Percentiles rank a stretch among this genome's conserved stretches.
phyloP scores from a whole-genome alignment of 2,797 vertebrate species.

The Arctocebus calabarensis region DNA sequence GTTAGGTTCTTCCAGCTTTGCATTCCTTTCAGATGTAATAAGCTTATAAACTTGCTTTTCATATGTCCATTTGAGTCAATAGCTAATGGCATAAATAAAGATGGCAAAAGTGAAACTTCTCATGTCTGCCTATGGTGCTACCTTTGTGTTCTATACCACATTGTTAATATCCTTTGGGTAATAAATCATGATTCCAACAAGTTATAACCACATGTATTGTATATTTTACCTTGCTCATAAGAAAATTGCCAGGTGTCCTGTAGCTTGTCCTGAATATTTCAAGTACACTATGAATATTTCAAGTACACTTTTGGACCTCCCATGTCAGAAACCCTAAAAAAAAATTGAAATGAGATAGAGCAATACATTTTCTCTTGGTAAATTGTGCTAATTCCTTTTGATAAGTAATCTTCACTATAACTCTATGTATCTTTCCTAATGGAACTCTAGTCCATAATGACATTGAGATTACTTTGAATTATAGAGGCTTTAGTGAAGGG shows the following conservation, averaged over 20 bases:
- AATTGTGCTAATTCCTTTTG: background rate
- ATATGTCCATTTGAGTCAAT: background rate
- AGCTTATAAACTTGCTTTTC: background rate
- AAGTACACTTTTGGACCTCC: background rate
- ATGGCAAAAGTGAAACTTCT: background rate
- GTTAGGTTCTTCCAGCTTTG: background rate
- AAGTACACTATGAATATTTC: background rate
- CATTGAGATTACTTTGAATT: background rate
- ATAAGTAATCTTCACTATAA: background rate
- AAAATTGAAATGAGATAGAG: background rate
- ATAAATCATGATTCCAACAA: background rate
- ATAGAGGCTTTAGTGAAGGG: background rate
- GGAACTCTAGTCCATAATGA: background rate
- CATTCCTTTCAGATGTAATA: background rate
- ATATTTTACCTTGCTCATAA: background rate
- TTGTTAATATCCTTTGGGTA: background rate
- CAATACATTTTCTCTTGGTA: background rate
- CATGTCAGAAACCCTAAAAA: background rate
- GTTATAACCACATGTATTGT: background rate
- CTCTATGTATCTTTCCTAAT: background rate
- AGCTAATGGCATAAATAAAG: background rate
- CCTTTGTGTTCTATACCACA: background rate
- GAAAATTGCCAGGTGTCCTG: background rate
- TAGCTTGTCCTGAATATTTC: background rate
- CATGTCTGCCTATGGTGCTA: background rate